Evolutionary conservation across 2,113 vertebrate genomes (phyloP).

Genomic region (Chionodraco myersi): DNA sequence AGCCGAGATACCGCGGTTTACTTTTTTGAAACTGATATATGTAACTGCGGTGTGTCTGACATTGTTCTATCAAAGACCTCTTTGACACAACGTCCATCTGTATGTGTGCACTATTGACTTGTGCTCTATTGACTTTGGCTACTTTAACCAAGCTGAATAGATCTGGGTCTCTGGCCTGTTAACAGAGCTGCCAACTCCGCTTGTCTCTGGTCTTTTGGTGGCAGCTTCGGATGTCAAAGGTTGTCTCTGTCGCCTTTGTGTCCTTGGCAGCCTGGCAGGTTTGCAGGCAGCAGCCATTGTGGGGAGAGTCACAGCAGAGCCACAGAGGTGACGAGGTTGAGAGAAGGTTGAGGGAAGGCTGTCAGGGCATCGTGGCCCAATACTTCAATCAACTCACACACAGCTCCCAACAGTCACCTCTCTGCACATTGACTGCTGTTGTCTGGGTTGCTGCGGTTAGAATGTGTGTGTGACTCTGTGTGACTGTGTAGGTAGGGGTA

Average conservation of each 20-base stretch:
- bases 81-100: slow-evolving; percentile 66
- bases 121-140: slow-evolving; percentile 74
- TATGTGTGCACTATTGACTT: slow-evolving; percentile 76
- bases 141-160: slow-evolving; percentile 75
- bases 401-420: slow-evolving; percentile 56
- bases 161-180: slow-evolving; percentile 68
- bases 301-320: slow-evolving; percentile 72
- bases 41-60: slow-evolving; percentile 34
- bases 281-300: slow-evolving; percentile 79
- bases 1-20: slow-evolving; percentile 55
- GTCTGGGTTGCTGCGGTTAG: slow-evolving; percentile 65
- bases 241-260: slow-evolving; percentile 77
- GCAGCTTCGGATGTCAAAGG: slow-evolving; percentile 80
- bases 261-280: slow-evolving; percentile 80
- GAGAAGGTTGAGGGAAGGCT: slow-evolving; percentile 78
- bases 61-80: slow-evolving; percentile 51
- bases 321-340: slow-evolving; percentile 78
- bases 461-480: slow-evolving; percentile 27
- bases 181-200: slow-evolving; percentile 79
- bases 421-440: slow-evolving; percentile 52
- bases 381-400: slow-evolving; percentile 64
- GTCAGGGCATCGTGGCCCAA: slow-evolving; percentile 70
- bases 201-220: slow-evolving; percentile 80
- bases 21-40: slow-evolving; percentile 46
- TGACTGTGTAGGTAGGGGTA: slow-evolving; percentile 20